These are phyloP conservation scores for Dascyllus trimaculatus DNA, from an alignment of 2,113 vertebrate species.

Conservation along the genomic window DNA sequence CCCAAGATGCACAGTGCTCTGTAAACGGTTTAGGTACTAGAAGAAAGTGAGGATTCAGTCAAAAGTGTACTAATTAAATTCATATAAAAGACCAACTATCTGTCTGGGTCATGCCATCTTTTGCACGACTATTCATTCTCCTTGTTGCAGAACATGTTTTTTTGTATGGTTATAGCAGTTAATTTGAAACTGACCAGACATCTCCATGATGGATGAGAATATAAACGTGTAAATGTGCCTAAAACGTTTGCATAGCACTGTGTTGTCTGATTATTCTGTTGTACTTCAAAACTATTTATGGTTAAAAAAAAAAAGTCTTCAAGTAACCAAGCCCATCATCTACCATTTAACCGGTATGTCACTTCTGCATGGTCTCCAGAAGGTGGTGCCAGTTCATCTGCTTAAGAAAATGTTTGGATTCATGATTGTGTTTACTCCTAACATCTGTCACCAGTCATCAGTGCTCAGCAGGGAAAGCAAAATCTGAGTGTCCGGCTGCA, in stretches of 20 bases:
- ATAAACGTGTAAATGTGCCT: conserved; percentile 2
- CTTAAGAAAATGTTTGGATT: neutral
- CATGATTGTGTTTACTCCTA: neutral
- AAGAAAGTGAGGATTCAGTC: neutral
- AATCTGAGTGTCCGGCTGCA: neutral
- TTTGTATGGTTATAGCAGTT: neutral
- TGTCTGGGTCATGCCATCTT: neutral
- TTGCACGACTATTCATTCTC: neutral
- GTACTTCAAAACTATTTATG: neutral
- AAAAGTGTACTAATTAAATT: neutral
- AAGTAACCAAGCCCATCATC: conserved; percentile 2
- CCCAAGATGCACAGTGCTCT: conserved; percentile 10
- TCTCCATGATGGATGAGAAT: neutral
- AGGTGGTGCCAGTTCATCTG: conserved; percentile 48
- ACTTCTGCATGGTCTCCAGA: conserved; percentile 46
- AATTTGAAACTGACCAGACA: neutral
- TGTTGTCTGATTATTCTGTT: neutral
- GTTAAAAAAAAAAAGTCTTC: neutral
- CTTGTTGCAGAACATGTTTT: neutral
- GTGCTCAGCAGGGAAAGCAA: neutral
- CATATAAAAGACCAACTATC: too few species aligned
- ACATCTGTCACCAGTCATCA: neutral
- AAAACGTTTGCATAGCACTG: conserved; percentile 25
- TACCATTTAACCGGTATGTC: conserved; percentile 15
- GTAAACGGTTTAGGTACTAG: neutral